Evolutionary conservation across 2,797 vertebrate species (phyloP).

Genomic region (Setipinna tenuifilis): DNA sequence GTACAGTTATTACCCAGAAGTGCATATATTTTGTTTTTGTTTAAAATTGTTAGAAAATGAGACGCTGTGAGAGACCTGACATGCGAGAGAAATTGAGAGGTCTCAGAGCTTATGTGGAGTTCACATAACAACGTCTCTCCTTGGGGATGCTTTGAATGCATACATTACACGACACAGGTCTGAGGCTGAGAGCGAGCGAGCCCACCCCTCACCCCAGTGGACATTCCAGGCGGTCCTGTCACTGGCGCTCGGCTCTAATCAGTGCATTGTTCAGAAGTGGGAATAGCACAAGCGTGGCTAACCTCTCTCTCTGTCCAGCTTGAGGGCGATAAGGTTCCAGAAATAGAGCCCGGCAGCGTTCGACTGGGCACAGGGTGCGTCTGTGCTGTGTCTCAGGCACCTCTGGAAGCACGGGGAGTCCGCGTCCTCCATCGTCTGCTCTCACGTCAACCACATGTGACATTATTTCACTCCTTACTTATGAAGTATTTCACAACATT

Average conservation of each 20-base stretch:
- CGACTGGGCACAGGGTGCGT: conserved; percentile 39
- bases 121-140: not conserved
- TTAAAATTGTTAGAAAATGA: too few species aligned
- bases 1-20: not conserved
- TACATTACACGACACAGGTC: not conserved
- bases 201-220: not conserved
- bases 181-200: not conserved
- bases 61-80: not conserved
- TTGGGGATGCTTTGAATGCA: not conserved
- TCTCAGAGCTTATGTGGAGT: not conserved
- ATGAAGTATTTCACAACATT: not conserved
- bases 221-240: conserved; percentile 63
- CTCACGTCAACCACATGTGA: not conserved
- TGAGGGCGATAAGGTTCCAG: conserved; percentile 71
- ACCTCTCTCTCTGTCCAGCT: conserved; percentile 47
- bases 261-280: conserved; percentile 71
- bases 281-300: conserved; percentile 66
- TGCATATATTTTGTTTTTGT: not conserved
- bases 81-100: not conserved
- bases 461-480: not conserved
- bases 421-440: conserved; percentile 24
- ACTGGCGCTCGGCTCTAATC: conserved; percentile 66
- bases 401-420: conserved; percentile 32
- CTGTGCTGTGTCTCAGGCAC: conserved; percentile 40
- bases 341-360: conserved; percentile 70